phyloP scores from a whole-genome alignment of 2,797 vertebrate genomes.

The Acropternis orthonyx region DNA sequence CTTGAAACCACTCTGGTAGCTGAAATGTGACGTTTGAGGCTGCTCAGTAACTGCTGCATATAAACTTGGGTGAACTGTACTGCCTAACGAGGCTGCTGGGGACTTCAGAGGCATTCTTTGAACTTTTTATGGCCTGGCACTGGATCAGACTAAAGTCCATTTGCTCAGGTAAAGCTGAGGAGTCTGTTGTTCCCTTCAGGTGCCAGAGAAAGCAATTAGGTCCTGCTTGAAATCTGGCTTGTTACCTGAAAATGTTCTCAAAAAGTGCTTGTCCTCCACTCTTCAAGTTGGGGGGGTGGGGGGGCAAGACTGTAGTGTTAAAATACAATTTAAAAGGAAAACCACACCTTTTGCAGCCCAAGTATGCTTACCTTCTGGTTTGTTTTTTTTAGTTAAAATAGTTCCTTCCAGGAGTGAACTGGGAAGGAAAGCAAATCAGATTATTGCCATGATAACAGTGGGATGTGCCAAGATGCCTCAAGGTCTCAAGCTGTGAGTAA shows the following conservation, averaged over 20 bases:
- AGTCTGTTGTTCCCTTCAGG: neutral
- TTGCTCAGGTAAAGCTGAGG: neutral
- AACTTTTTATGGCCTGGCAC: neutral
- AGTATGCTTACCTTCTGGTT: neutral
- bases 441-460: conserved; percentile 39
- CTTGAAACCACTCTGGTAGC: neutral
- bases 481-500: conserved; percentile 58
- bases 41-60: neutral
- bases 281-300: no score
- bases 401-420: conserved; percentile 57
- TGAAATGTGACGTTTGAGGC: neutral
- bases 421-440: conserved; percentile 58
- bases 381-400: neutral
- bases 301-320: neutral
- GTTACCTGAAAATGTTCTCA: neutral
- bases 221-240: neutral
- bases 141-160: neutral
- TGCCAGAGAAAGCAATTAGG: neutral
- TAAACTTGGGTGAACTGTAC: neutral
- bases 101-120: neutral
- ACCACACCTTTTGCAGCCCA: neutral
- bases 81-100: neutral
- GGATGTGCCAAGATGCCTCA: conserved; percentile 59
- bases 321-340: neutral
- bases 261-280: neutral